Evolutionary conservation across 2,888 invertebrate species (phyloP), one percentile per base, ranked within the genome.

Genomic region (Sarcophaga variegata): DNA sequence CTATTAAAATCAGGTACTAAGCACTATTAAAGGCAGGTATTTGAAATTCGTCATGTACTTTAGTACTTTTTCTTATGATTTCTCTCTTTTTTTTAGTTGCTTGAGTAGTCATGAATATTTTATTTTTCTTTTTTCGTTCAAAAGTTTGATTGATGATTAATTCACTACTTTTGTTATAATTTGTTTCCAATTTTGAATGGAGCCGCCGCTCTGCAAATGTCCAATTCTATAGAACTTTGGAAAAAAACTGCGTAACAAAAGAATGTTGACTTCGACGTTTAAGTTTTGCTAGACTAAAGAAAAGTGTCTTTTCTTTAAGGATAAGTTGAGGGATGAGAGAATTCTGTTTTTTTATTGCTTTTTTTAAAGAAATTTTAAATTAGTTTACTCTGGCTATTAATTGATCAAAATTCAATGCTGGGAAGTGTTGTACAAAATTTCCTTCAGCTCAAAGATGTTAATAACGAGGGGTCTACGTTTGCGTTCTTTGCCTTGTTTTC

Each of bases 71-170:
- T n/a, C 17, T n/a, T 67, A n/a, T 10, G 27, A n/a, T 3, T 45
- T 37, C 37, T 37, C 2, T 10, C 8, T 10, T 37, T 37, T 37
- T 27, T 2, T 37, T 37, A 2, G 2, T 25, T 27, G 20, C 25
- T 37, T 49, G 20, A 37, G n/a, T 27, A 75, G 22, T 62, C 20
- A 54, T 79, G 63, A 71, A 71, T 71, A 63, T 12, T n/a, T 62
- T 60, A 54, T 66, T 66, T 59, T 10, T 37, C 2, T 8, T 37
- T 37, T 37, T 37, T 37, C 0, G 8, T 37, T 54, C 12, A 12
- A 66, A 76, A 66, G 54, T 82, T 82, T 82, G 77, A 82, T 82
- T 82, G 77, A 77, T 77, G 71, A 77, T 82, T 82, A 82, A 72
- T 82, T 71, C 63, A 66, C 14, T 47, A 47, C 77, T 82, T 54